These are phyloP conservation scores for Thecophora atra DNA, from an alignment of 2,888 invertebrate species.

Conservation along the genomic window DNA sequence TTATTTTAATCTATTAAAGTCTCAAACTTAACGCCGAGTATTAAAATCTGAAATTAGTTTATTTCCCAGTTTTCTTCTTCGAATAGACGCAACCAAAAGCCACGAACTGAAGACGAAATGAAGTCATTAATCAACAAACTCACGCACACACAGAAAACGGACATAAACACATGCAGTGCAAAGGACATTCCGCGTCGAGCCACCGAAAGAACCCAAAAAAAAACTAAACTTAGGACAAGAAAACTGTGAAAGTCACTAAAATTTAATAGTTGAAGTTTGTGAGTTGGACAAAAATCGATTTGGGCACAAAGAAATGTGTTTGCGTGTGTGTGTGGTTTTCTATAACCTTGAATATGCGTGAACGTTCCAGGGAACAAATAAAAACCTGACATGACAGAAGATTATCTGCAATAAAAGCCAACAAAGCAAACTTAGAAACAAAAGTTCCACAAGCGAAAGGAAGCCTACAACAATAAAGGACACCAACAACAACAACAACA, in stretches of 20 bases:
- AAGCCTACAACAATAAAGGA: background rate
- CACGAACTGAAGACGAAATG: constrained; percentile 1
- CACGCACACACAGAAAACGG: constrained; percentile 29
- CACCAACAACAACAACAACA: background rate
- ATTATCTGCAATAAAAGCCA: constrained; percentile 21
- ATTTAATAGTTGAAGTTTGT: constrained; percentile 24
- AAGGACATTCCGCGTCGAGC: constrained; percentile 11
- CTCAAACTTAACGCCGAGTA: background rate
- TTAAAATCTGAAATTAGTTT: background rate
- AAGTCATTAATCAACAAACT: constrained; percentile 28
- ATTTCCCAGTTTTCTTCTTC: background rate
- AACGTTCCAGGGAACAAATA: background rate
- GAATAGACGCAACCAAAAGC: constrained; percentile 5
- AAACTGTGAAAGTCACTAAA: constrained; percentile 13
- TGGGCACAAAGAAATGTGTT: background rate
- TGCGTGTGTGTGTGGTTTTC: background rate
- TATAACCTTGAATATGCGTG: constrained; percentile 5
- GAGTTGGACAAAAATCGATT: constrained; percentile 21
- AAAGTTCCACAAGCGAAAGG: constrained; percentile 12
- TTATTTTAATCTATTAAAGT: background rate
- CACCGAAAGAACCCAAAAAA: background rate
- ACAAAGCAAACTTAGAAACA: constrained; percentile 1
- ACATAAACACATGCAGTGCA: constrained; percentile 1
- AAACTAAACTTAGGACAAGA: constrained; percentile 19
- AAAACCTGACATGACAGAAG: constrained; percentile 23